These are phyloP conservation scores for rat (Rattus norvegicus) DNA, from an alignment of 2,113 vertebrate species.

Conservation along the genomic window GRCr8 NC_086039.1:28208001-28208500, in stretches of 20 bases:
- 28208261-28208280: conserved; percentile 53
- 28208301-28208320: too few relatives aligned
- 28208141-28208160: conserved; percentile 48
- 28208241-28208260: conserved; percentile 54
- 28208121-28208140: conserved; percentile 45
- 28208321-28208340: too few relatives aligned
- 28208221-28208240: conserved; percentile 63
- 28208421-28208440: too few relatives aligned
- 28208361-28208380: too few relatives aligned
- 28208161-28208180: conserved; percentile 43
- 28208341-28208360: too few relatives aligned
- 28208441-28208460: too few relatives aligned
- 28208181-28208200: conserved; percentile 54
- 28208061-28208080: conserved; percentile 58
- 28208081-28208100: conserved; percentile 40
- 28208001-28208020: conserved; percentile 45
- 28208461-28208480: too few relatives aligned
- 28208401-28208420: too few relatives aligned
- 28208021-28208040: conserved; percentile 58
- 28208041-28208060: not conserved
- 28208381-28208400: too few relatives aligned
- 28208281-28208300: conserved; percentile 2
- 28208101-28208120: conserved; percentile 31
- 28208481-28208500: too few relatives aligned
- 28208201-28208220: conserved; percentile 47